Base-by-base conservation (phyloP, 2,888 invertebrate genomes). In the Stenotaenia linearis region DNA sequence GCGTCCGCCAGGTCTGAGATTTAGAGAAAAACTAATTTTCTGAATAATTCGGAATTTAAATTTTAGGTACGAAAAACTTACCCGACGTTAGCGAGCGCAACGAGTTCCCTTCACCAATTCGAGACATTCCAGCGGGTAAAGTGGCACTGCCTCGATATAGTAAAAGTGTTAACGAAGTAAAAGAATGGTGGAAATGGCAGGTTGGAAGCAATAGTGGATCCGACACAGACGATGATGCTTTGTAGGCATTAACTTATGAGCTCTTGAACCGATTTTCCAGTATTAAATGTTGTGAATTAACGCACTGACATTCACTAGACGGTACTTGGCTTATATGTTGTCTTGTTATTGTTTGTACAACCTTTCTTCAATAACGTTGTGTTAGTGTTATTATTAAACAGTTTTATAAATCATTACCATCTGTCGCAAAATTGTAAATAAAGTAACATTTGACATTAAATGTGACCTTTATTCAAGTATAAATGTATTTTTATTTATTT, bases 131-230 rank as follows among this genome's bases (percentile, higher is more conserved):
- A 15, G 25, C 18, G 10, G 50, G 76, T 6, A 87, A 80, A 85
- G 80, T 82, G 80, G 81, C 84, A 6, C 83, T 84, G 76, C 88
- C 90, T 30, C 89, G 89, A 85, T 85, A 88, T 40, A 87, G 89
- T 4, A 89, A 88, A 82, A 88, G 90, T 2, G 90, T 93, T 83
- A 89, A 90, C 83, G 94, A 94, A 87, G 92, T 94, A 80, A 90
- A 91, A 83, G 91, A 93, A 84, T 95, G 95, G 95, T 95, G 94
- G 95, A 90, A 90, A 84, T 91, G 92, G 83, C 93, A 93, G 85
- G 88, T 94, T 45, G 88, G 90, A 40, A 90, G 90, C 77, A 87
- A 85, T 25, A 79, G 80, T 75, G 80, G 78, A 18, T 78, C 80
- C n/a, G 82, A 80, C 78, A 79, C 80, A 0, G 82, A 82, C 15